Base-by-base conservation (phyloP, 2,113 vertebrate species). In the Scophthalmus maximus region DNA sequence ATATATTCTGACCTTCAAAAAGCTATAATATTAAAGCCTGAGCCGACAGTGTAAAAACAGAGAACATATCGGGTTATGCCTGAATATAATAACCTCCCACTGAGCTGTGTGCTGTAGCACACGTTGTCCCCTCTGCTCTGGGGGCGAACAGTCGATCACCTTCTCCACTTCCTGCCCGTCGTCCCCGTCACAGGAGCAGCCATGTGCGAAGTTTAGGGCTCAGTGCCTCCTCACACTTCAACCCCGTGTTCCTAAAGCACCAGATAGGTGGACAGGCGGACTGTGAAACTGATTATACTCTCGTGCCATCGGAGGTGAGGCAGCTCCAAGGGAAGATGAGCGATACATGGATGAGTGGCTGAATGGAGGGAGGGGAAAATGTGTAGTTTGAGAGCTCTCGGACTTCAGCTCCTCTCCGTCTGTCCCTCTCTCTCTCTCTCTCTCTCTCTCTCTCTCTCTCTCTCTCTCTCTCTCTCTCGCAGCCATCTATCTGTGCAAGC, bases 401-500 rank as follows among this genome's bases (percentile, higher is more conserved):
- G 46, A 62, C 32, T 53, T 64, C 18, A 7, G 17, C n/a, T 46
- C 42, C 40, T 42, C 40, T 42, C 40, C 11, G 18, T 56, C 62
- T 40, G 10, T 71, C 6, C 59, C 40, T 20, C 29, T 56, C 62
- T 40, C 12, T 71, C 6, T 62, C n/a, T 10, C 47, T 42, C 44
- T 52, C 55, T 38, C 61, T 38, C 85, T 10, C 46, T 36, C 49
- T 56, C 47, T 42, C 60, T 38, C 85, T 52, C 50, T 27, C 6
- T n/a, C 27, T 56, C 62, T 46, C 14, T 71, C 6, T 59, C 18
- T 10, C 47, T 34, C 46, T 50, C 56, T 40, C 61, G 36, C 85
- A 99, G 97, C 97, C 77, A 98, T 99, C 91, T 99, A 99, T 88
- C 96, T 99, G 90, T 99, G 97, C 93, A 99, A 99, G 91, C 92